These are phyloP conservation scores for Malurus cyaneus DNA, from an alignment of 2,113 vertebrate species.

Conservation along the genomic window DNA sequence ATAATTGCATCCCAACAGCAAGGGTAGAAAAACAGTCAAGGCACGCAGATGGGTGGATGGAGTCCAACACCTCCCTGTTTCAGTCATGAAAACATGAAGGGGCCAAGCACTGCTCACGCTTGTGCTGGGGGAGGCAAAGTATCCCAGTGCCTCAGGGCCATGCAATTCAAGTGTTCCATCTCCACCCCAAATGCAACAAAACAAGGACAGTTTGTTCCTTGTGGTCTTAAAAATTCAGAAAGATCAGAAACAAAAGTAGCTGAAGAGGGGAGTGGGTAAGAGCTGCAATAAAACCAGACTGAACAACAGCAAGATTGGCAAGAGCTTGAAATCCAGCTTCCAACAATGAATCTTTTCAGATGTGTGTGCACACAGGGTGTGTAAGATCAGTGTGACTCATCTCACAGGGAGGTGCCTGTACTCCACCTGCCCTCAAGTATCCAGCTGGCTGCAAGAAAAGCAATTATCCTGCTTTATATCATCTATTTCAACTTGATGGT, in stretches of 20 bases:
- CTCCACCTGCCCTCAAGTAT: neutral
- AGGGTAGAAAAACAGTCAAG: neutral
- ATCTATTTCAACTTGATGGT: neutral
- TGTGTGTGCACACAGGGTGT: accelerated
- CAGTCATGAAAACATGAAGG: neutral
- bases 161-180: neutral
- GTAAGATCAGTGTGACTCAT: neutral
- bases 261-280: accelerated
- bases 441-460: neutral
- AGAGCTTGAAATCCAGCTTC: neutral
- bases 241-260: neutral
- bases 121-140: neutral
- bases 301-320: accelerated
- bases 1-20: neutral
- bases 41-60: neutral
- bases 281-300: neutral
- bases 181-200: neutral
- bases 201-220: accelerated
- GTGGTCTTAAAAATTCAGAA: neutral
- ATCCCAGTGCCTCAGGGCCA: accelerated
- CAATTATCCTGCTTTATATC: neutral
- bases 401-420: neutral
- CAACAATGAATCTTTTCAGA: accelerated
- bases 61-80: neutral
- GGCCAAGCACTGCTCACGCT: neutral